Percentiles rank a stretch among this genome's conserved stretches.
phyloP scores from a whole-genome alignment of 2,888 invertebrate species.

The Brenthis hecate region DNA sequence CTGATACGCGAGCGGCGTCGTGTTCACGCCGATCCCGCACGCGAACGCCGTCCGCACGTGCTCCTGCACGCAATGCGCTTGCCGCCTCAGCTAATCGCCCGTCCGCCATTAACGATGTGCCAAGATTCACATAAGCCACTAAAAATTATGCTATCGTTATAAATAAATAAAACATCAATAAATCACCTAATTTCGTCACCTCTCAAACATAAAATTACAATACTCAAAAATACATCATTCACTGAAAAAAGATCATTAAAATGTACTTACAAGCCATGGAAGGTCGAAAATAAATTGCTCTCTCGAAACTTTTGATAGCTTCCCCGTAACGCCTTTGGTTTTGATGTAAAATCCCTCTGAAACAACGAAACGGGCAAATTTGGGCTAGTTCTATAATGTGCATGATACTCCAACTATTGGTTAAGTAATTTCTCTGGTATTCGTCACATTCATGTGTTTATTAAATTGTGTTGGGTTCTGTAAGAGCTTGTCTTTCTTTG shows the following conservation, averaged over 20 bases:
- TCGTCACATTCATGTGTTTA: too few relatives aligned
- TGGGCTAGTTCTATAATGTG: slow-evolving; percentile 35
- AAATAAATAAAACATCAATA: slow-evolving; percentile 20
- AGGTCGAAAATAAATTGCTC: slow-evolving; percentile 95
- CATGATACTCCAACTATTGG: slow-evolving; percentile 9
- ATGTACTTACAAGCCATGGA: slow-evolving; percentile 93
- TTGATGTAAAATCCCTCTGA: slow-evolving; percentile 95
- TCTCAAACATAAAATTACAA: not conserved
- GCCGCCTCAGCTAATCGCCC: slow-evolving; percentile 93
- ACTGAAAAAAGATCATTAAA: slow-evolving; percentile 2
- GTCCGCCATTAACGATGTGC: slow-evolving; percentile 91
- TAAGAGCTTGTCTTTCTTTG: too few relatives aligned
- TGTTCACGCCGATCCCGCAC: slow-evolving; percentile 94
- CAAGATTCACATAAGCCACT: slow-evolving; percentile 98
- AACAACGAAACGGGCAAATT: slow-evolving; percentile 69
- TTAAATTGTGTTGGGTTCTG: too few relatives aligned
- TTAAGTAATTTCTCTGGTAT: slow-evolving; percentile 3
- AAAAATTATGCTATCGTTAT: slow-evolving; percentile 54
- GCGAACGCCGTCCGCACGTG: slow-evolving; percentile 92
- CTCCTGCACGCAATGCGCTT: slow-evolving; percentile 90
- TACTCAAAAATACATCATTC: not conserved
- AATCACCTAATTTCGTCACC: slow-evolving; percentile 20
- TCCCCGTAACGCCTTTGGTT: slow-evolving; percentile 93
- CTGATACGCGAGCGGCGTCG: slow-evolving; percentile 94
- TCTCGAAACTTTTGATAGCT: slow-evolving; percentile 94